Percentiles rank a stretch among this genome's conserved stretches.
phyloP scores from a whole-genome alignment of 2,888 invertebrate genomes.

The Carcina quercana region DNA sequence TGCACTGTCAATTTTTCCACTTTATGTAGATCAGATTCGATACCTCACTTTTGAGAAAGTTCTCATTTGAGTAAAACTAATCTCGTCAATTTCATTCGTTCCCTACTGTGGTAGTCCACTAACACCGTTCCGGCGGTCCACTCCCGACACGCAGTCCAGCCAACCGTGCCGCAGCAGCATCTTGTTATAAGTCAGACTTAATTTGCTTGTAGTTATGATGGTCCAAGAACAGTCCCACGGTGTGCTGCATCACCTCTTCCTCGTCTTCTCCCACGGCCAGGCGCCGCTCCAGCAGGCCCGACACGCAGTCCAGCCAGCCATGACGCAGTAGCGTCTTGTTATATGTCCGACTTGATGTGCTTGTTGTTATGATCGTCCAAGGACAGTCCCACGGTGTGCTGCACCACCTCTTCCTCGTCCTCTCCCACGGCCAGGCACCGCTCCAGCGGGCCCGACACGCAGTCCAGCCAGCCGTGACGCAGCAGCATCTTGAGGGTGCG shows the following conservation, averaged over 20 bases:
- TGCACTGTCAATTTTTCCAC: too few relatives aligned
- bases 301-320: constrained; percentile 43
- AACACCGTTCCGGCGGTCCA: too few relatives aligned
- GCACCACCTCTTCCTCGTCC: constrained; percentile 60
- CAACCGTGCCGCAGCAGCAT: too few relatives aligned
- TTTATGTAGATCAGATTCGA: too few relatives aligned
- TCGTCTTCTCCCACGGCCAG: constrained; percentile 59
- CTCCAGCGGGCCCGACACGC: constrained; percentile 39
- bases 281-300: constrained; percentile 35
- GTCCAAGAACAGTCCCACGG: constrained; percentile 41
- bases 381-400: constrained; percentile 45
- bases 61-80: too few relatives aligned
- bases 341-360: too few relatives aligned
- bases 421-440: constrained; percentile 44
- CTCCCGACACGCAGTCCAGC: too few relatives aligned
- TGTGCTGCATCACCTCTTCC: constrained; percentile 53
- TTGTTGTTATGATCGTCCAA: constrained; percentile 29
- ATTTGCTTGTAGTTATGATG: too few relatives aligned
- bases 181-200: too few relatives aligned
- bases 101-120: too few relatives aligned
- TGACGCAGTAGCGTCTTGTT: constrained; percentile 43
- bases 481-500: constrained; percentile 58
- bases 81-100: too few relatives aligned
- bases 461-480: constrained; percentile 40
- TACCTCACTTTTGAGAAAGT: too few relatives aligned